Evolutionary conservation across 2,888 invertebrate genomes (phyloP), one percentile per base, ranked within the genome.

Genomic region (Dicyrtoma fusca): DNA sequence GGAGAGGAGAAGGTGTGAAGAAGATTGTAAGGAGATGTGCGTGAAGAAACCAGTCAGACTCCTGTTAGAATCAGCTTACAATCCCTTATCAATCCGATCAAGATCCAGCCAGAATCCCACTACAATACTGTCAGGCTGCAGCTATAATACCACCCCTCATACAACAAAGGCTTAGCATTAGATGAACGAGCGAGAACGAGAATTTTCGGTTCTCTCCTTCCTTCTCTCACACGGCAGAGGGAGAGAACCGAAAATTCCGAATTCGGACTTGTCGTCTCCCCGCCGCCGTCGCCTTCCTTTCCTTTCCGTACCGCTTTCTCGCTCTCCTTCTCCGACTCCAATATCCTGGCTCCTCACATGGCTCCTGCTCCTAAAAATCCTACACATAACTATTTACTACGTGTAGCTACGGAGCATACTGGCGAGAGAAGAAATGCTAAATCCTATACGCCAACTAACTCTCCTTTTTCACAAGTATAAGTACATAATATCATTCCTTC

Each of bases 201-300:
- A 49, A 34, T 34, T 34, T 34, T 34, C 34, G 34, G 4, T 34
- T 8, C 34, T 34, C 34, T 34, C 34, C 34, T 8, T 34, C 34
- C 34, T 34, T 34, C 8, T 8, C 19, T 14, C 25, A 34, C 21
- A 42, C 25, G 26, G 34, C 23, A 44, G 45, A 63, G 49, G 47
- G 25, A 64, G 23, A 2, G 49, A 47, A 23, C 45, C 45, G 64
- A 66, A 55, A 66, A 66, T 17, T 55, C 21, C 53, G 42, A 66
- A 65, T 65, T 65, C 34, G 51, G 64, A 65, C 64, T 65, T 65
- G 49, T 65, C 64, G 64, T 65, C 64, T 65, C 64, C 64, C 64
- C 49, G 64, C 49, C 64, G 49, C 45, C 34, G 25, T 19, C 34
- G 55, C n/a, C 1, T 19, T 44, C 44, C 42, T 34, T 34, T 53